A percentile compares a stretch with the other conserved stretches of the same genome.
Evolutionary conservation across 2,797 vertebrate genomes (phyloP).

Genomic region (Kryptopterus vitreolus): DNA sequence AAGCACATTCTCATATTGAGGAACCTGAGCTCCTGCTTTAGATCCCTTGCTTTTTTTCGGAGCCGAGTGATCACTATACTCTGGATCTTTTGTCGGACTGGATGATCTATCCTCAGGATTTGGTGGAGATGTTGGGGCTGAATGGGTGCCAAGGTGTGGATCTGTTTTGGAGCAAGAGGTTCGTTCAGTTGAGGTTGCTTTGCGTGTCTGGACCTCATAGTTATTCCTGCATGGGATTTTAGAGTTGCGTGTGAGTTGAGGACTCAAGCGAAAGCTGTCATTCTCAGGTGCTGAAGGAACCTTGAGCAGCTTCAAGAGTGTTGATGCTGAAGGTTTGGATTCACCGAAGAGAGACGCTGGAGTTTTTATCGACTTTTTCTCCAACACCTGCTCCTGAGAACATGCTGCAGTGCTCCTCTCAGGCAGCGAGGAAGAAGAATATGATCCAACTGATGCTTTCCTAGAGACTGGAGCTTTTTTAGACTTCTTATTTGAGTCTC

Average conservation of each 20-base stretch:
- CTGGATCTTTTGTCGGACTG: constrained; percentile 57
- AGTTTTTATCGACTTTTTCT: constrained; percentile 65
- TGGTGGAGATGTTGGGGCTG: constrained; percentile 73
- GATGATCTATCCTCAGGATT: constrained; percentile 67
- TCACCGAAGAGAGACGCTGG: constrained; percentile 65
- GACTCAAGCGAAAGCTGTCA: constrained; percentile 81
- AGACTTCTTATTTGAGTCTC: constrained; percentile 23
- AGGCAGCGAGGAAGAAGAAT: constrained; percentile 43
- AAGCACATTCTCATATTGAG: constrained; percentile 82
- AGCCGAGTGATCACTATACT: constrained; percentile 52
- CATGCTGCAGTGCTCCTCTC: constrained; percentile 57
- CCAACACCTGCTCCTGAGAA: constrained; percentile 59
- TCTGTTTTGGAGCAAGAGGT: constrained; percentile 72
- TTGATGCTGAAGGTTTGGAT: constrained; percentile 79
- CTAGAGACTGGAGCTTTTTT: constrained; percentile 41
- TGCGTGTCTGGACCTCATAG: constrained; percentile 81
- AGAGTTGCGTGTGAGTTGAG: constrained; percentile 86
- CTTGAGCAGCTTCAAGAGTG: constrained; percentile 87
- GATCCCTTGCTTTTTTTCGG: constrained; percentile 51
- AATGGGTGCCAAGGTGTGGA: constrained; percentile 73
- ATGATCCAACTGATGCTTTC: constrained; percentile 45
- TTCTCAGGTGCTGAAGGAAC: constrained; percentile 81
- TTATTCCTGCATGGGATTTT: constrained; percentile 90
- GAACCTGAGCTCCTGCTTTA: constrained; percentile 54
- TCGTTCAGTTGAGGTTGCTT: constrained; percentile 75